Percentiles rank a stretch among this genome's conserved stretches.
Evolutionary conservation across 1,140 invertebrate species (phyloP).

Genomic region (Oedothorax gibbosus): DNA sequence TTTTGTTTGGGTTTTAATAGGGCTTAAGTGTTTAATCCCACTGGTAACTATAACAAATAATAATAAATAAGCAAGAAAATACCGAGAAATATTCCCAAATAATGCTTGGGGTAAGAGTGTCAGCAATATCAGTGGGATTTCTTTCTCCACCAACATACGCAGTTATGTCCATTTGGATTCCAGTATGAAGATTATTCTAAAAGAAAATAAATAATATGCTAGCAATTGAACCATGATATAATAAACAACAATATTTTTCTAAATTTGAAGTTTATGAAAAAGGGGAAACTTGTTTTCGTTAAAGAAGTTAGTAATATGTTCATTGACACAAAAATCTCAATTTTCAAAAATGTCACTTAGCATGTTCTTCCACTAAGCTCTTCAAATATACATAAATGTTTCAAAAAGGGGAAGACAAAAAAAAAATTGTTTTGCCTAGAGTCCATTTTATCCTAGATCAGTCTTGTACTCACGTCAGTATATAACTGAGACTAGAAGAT

Average conservation of each 20-base stretch:
- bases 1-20: background rate
- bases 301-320: too few relatives aligned
- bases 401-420: too few relatives aligned
- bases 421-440: too few relatives aligned
- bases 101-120: slow-evolving; percentile 75
- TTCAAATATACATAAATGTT: too few relatives aligned
- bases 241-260: slow-evolving; percentile 9
- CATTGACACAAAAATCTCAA: too few relatives aligned
- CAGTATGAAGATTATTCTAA: slow-evolving; percentile 80
- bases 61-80: background rate
- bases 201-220: slow-evolving; percentile 57
- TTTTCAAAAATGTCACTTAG: too few relatives aligned
- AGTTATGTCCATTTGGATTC: slow-evolving; percentile 91
- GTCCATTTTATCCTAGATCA: too few relatives aligned
- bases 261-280: too few relatives aligned
- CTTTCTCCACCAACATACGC: slow-evolving; percentile 82
- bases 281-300: too few relatives aligned
- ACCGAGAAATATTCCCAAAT: slow-evolving; percentile 90
- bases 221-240: background rate
- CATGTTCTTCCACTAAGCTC: too few relatives aligned
- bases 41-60: background rate
- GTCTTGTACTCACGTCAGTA: too few relatives aligned
- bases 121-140: slow-evolving; percentile 86
- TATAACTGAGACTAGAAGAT: too few relatives aligned
- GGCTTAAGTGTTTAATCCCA: background rate